These are phyloP conservation scores for Crioceris asparagi DNA, from an alignment of 2,888 invertebrate species.

Conservation along the genomic window DNA sequence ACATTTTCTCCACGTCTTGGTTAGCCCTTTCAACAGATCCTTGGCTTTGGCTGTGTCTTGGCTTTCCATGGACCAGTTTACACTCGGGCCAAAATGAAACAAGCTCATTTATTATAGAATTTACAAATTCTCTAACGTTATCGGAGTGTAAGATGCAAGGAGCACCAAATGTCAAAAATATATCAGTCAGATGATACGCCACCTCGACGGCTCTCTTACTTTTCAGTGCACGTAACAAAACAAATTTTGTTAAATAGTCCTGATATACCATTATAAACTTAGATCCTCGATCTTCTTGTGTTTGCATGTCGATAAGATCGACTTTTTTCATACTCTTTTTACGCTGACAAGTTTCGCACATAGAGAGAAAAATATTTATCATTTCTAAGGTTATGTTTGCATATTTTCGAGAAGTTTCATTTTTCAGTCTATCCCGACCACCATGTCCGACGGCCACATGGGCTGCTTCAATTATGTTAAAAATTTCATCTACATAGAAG, in stretches of 20 bases:
- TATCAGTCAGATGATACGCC: constrained; percentile 28
- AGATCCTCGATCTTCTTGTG: constrained; percentile 24
- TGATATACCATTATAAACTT: too few relatives aligned
- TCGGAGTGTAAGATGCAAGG: constrained; percentile 29
- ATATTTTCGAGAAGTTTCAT: constrained; percentile 14
- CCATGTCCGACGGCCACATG: constrained; percentile 22
- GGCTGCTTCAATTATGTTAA: constrained; percentile 22
- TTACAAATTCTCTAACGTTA: constrained; percentile 29
- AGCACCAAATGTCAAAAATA: constrained; percentile 33
- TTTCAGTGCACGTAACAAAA: constrained; percentile 27
- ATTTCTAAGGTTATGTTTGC: constrained; percentile 2
- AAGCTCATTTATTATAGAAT: constrained; percentile 21
- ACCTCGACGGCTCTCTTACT: constrained; percentile 30
- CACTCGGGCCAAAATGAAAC: constrained; percentile 20
- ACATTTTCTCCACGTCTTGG: too few relatives aligned
- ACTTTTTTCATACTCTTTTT: constrained; percentile 3
- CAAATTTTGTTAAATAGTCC: constrained; percentile 35
- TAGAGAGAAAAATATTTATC: constrained; percentile 7
- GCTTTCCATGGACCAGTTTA: constrained; percentile 30
- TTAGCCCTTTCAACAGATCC: too few relatives aligned
- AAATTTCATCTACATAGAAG: constrained; percentile 13
- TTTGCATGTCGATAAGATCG: background rate
- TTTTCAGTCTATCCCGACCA: constrained; percentile 22
- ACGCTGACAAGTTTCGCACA: constrained; percentile 2
- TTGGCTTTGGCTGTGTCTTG: too few relatives aligned